Base-by-base conservation (phyloP, 2,797 vertebrate genomes). In the Aratinga solstitialis region DNA sequence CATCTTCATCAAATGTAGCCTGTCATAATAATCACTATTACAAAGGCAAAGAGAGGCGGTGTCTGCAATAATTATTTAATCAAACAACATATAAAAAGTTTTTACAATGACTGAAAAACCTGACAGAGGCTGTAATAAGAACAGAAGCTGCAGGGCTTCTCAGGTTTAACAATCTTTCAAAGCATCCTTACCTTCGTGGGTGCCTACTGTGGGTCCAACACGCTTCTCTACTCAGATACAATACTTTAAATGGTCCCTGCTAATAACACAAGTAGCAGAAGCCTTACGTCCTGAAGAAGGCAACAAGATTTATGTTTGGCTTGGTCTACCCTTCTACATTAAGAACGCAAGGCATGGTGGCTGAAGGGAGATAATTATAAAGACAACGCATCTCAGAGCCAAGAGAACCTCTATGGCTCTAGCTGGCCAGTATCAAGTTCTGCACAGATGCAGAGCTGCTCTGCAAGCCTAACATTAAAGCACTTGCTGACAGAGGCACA, bases 21-120 rank as follows among this genome's bases (percentile, higher is more conserved):
- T 76, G 54, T 53, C 77, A 72, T 16, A 47, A 61, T 29, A 67
- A 89, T 78, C 18, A 21, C 68, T 66, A 66, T 12, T 67, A 83
- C 45, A 95, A 54, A 87, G 34, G 63, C 71, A 92, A 78, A 87
- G 47, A 79, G 5, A 90, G 38, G 81, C 38, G 24, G 73, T 5
- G 21, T 72, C 45, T 89, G 61, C 62, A 83, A 89, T 17, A 56
- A 88, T 38, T 79, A 87, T 87, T 93, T 96, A 89, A 87, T 93
- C 62, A 66, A 87, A 81, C 0, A 0, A 69, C 38, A 61, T 29
- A 83, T 4, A 85, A 61, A 56, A 78, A 67, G 20, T 10, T 68
- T 82, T 80, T 77, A 23, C 77, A 80, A 34, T 11, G 30, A 75
- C 51, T 87, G 51, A 61, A 77, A 93, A 51, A 22, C 63, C 40